Evolutionary conservation across 2,113 vertebrate species (phyloP).

Genomic region (Gavia stellata): DNA sequence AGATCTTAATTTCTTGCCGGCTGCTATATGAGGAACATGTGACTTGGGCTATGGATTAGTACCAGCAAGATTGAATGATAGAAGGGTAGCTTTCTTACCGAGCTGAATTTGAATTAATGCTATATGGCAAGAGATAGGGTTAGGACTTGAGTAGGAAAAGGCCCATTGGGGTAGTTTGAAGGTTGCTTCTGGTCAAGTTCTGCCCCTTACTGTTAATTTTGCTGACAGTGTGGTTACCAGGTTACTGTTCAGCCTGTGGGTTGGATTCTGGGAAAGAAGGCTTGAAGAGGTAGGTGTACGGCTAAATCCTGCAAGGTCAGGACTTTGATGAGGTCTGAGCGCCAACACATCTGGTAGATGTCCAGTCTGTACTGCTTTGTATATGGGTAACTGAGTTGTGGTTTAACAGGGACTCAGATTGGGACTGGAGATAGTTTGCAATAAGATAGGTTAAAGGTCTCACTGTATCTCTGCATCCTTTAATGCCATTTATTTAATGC

Average conservation of each 20-base stretch:
- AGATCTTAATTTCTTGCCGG: constrained; percentile 8
- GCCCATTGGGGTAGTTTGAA: neutral
- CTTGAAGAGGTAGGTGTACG: neutral
- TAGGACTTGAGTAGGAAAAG: neutral
- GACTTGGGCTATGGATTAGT: neutral
- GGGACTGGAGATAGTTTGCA: neutral
- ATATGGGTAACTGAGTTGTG: neutral
- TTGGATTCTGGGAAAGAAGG: neutral
- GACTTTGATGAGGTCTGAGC: neutral
- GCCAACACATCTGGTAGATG: neutral
- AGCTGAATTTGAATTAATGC: neutral
- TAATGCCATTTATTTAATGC: too few relatives aligned
- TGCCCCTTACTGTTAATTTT: neutral
- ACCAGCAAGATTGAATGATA: neutral
- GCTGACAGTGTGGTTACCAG: neutral
- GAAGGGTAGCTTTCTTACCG: neutral
- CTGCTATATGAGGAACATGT: neutral
- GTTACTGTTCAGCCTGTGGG: neutral
- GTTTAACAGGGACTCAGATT: neutral
- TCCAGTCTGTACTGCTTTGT: neutral
- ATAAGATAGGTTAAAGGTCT: neutral
- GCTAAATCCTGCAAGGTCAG: neutral
- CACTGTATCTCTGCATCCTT: neutral
- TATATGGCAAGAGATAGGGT: neutral
- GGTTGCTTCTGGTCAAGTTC: neutral